Conservation (phyloP, 2,888 invertebrate genomes). For the Pristionchus fissidentatus region DNA sequence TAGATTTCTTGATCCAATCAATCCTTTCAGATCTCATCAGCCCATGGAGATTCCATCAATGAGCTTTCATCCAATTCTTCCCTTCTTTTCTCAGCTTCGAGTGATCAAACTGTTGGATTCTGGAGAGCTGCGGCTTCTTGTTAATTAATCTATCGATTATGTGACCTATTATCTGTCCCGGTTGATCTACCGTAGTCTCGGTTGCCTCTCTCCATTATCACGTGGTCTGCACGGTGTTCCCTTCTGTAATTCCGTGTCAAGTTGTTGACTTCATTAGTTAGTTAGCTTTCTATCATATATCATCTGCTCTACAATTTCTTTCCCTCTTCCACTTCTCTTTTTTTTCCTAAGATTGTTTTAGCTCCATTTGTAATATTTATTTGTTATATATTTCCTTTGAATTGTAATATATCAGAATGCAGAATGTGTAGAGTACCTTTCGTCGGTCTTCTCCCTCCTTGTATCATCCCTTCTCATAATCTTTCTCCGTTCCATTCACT, state of each 20-base stretch:
- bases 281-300: neutral
- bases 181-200: too few species aligned
- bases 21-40: slow-evolving; percentile 55
- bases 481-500: neutral
- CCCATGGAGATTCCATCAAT: slow-evolving; percentile 81
- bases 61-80: slow-evolving; percentile 82
- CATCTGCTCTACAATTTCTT: neutral
- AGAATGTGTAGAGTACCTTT: slow-evolving; percentile 3
- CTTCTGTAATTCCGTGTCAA: neutral
- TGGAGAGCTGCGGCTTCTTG: slow-evolving; percentile 48
- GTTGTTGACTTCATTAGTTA: neutral
- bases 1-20: neutral
- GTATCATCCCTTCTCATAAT: neutral
- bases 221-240: neutral
- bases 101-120: slow-evolving; percentile 56
- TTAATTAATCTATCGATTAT: too few species aligned
- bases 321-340: neutral
- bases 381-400: neutral
- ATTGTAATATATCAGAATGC: slow-evolving; percentile 4
- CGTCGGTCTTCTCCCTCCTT: neutral
- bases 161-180: too few species aligned
- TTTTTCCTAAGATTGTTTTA: neutral
- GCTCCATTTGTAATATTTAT: neutral
- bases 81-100: slow-evolving; percentile 83
- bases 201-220: neutral